Percentiles rank a stretch among this genome's conserved stretches.
phyloP scores from a whole-genome alignment of 1,140 invertebrate species.

The Halictus rubicundus region DNA sequence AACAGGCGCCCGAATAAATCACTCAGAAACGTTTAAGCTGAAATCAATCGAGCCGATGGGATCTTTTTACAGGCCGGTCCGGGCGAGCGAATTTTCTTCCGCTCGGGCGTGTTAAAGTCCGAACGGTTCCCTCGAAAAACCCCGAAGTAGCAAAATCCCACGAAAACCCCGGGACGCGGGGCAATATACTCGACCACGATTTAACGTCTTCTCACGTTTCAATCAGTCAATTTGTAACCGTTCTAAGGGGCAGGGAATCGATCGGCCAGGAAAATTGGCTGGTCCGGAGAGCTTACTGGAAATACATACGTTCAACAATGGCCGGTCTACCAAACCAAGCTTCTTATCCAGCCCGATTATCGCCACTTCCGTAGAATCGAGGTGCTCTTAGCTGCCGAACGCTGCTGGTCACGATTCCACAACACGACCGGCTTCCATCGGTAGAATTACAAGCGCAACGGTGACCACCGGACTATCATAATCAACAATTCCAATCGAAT shows the following conservation, averaged over 20 bases:
- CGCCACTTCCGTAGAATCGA: not conserved
- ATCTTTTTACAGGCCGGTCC: not conserved
- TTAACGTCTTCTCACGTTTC: conserved; percentile 23
- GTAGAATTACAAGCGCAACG: too few relatives aligned
- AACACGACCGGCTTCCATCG: not conserved
- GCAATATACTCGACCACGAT: not conserved
- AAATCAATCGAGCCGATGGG: not conserved
- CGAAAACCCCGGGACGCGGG: too few relatives aligned
- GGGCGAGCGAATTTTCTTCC: not conserved
- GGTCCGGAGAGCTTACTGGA: not conserved
- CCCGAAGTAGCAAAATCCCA: too few relatives aligned
- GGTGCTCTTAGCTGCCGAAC: not conserved
- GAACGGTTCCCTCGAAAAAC: conserved; percentile 4
- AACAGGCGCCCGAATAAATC: not conserved
- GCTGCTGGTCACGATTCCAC: not conserved
- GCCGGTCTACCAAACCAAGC: not conserved
- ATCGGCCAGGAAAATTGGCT: conserved; percentile 19
- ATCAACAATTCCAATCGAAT: too few relatives aligned
- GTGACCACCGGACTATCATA: not conserved
- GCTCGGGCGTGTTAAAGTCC: not conserved
- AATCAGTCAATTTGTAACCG: conserved; percentile 38
- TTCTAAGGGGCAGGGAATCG: conserved; percentile 7
- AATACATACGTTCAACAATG: conserved; percentile 32
- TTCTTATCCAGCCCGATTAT: conserved; percentile 22
- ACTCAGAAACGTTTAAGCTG: not conserved